phyloP scores from a whole-genome alignment of 2,888 invertebrate species.

The Steinernema hermaphroditum region DNA sequence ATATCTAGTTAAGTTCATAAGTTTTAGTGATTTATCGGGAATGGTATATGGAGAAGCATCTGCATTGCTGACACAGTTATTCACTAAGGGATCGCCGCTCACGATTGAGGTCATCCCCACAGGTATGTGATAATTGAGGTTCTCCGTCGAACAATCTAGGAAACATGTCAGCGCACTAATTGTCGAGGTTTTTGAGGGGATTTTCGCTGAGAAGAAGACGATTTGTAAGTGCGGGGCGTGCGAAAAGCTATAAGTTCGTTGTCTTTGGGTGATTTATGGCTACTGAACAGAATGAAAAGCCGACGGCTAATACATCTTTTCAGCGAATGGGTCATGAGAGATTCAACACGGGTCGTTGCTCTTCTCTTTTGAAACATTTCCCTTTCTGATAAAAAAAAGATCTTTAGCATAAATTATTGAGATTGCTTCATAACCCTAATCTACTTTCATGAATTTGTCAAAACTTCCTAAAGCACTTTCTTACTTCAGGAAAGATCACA shows the following conservation, averaged over 20 bases:
- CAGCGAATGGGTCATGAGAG: not conserved
- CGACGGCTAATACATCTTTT: not conserved
- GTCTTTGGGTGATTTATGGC: not conserved
- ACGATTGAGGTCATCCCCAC: slow-evolving; percentile 19
- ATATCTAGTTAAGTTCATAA: not conserved
- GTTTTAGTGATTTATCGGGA: slow-evolving; percentile 37
- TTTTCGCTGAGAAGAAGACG: not conserved
- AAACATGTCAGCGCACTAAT: slow-evolving; percentile 17
- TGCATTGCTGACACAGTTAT: slow-evolving; percentile 34
- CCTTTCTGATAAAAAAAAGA: not conserved
- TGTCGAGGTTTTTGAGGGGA: not conserved
- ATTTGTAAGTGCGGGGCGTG: slow-evolving; percentile 18
- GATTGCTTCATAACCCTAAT: not conserved
- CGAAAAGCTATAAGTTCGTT: not conserved
- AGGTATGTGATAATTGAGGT: slow-evolving; percentile 27
- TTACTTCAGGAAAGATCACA: slow-evolving; percentile 45
- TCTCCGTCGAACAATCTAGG: not conserved
- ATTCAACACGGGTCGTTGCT: not conserved
- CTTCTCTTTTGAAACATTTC: not conserved
- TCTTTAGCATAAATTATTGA: not conserved
- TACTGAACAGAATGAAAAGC: not conserved
- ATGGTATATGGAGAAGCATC: slow-evolving; percentile 38
- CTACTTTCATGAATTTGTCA: too few species aligned
- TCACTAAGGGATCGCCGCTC: slow-evolving; percentile 12
- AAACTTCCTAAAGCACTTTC: too few species aligned